phyloP scores from a whole-genome alignment of 1,140 invertebrate genomes.

The Danaus melanippus region DNA sequence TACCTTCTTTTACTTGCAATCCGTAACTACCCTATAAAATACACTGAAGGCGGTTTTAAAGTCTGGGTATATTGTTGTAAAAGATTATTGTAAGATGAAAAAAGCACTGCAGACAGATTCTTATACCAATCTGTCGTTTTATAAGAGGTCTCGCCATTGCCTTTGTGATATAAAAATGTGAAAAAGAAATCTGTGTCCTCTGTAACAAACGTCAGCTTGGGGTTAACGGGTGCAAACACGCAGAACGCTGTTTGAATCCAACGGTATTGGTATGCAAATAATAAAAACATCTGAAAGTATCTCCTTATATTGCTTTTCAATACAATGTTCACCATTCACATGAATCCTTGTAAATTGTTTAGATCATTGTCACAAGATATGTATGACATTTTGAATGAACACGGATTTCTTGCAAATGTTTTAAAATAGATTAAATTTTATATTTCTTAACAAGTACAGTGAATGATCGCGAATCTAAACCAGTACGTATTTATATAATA shows the following conservation, averaged over 20 bases:
- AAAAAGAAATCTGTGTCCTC: conserved; percentile 15
- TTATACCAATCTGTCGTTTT: conserved; percentile 19
- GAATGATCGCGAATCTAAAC: no score
- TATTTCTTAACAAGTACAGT: no score
- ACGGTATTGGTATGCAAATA: conserved; percentile 22
- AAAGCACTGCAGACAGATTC: conserved; percentile 11
- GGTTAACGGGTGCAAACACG: conserved; percentile 11
- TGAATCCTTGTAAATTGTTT: no score
- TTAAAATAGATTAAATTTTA: no score
- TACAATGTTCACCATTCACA: conserved; percentile 6
- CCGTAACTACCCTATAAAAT: no score
- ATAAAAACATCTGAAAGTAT: conserved; percentile 15
- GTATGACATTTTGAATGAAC: not conserved
- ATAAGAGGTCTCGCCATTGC: conserved; percentile 18
- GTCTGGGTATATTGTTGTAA: no score
- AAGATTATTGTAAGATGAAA: no score
- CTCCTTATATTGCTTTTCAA: conserved; percentile 10
- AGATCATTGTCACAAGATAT: not conserved
- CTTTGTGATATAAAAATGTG: conserved; percentile 23
- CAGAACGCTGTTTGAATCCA: conserved; percentile 18
- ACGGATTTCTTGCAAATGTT: not conserved
- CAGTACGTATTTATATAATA: no score
- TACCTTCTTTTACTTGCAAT: no score
- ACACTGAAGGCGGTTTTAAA: no score
- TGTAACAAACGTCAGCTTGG: conserved; percentile 4